Evolutionary conservation across 2,888 invertebrate species (phyloP).

Genomic region (Parnassius mnemosyne): DNA sequence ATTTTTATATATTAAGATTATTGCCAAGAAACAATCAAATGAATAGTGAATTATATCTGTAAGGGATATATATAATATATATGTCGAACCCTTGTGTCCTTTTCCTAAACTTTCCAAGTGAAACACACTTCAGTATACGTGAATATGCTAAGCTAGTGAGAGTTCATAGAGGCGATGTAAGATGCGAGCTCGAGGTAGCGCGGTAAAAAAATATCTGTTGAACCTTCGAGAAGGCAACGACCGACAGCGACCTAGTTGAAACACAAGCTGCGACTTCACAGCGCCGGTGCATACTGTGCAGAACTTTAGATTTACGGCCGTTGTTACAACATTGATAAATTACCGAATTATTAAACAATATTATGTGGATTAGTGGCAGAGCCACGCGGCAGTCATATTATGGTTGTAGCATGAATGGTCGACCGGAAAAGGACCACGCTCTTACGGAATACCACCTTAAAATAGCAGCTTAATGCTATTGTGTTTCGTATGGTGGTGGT

Average conservation of each 20-base stretch:
- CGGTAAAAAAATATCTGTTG: conserved; percentile 24
- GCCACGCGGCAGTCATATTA: too few relatives aligned
- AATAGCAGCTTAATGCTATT: too few relatives aligned
- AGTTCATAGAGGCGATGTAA: conserved; percentile 5
- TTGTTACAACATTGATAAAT: background rate
- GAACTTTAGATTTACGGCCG: background rate
- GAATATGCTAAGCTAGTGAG: conserved; percentile 6
- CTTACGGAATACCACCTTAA: too few relatives aligned
- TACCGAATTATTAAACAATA: too few relatives aligned
- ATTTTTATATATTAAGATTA: too few relatives aligned
- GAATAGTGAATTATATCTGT: too few relatives aligned
- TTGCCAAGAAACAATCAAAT: too few relatives aligned
- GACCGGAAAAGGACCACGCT: too few relatives aligned
- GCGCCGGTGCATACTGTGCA: background rate
- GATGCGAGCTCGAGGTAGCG: conserved; percentile 4
- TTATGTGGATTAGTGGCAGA: too few relatives aligned
- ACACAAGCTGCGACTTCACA: background rate
- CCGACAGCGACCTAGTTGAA: conserved; percentile 21
- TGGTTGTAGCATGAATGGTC: too few relatives aligned
- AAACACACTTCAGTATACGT: conserved; percentile 8
- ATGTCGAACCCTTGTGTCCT: background rate
- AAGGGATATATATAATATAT: too few relatives aligned
- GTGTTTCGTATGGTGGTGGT: too few relatives aligned
- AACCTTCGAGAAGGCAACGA: conserved; percentile 23
- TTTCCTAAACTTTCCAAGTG: background rate